A percentile compares a stretch with the other conserved stretches of the same genome.
phyloP scores from a whole-genome alignment of 1,140 invertebrate species.

The Prorops nasuta region DNA sequence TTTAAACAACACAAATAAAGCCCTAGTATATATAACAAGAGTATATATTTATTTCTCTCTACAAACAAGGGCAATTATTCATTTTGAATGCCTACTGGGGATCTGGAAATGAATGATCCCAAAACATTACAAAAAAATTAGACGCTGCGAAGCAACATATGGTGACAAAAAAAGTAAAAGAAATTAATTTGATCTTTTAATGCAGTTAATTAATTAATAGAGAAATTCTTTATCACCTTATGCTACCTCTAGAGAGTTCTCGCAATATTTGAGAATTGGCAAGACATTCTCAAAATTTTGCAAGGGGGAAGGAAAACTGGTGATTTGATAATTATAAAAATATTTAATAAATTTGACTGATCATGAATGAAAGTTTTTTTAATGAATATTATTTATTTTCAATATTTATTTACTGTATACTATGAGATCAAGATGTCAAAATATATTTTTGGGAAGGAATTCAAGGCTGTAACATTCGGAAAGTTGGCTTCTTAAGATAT shows the following conservation, averaged over 20 bases:
- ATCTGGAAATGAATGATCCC: constrained; percentile 53
- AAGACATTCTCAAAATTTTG: background rate
- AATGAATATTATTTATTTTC: no score
- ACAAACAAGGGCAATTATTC: constrained; percentile 25
- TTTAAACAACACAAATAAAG: constrained; percentile 23
- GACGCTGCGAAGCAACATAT: constrained; percentile 49
- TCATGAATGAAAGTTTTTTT: no score
- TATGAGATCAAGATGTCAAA: no score
- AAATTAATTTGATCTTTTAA: no score
- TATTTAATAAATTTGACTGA: no score
- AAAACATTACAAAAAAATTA: constrained; percentile 46
- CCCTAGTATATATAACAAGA: constrained; percentile 27
- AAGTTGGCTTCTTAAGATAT: constrained; percentile 48
- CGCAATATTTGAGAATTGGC: constrained; percentile 23
- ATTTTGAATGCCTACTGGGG: constrained; percentile 35
- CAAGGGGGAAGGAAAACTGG: no score
- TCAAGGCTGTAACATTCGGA: constrained; percentile 53
- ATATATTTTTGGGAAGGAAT: constrained; percentile 45
- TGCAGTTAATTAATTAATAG: constrained; percentile 4
- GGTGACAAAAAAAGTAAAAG: constrained; percentile 34
- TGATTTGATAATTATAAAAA: no score
- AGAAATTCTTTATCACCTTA: constrained; percentile 38
- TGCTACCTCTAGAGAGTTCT: constrained; percentile 41
- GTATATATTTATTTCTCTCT: constrained; percentile 45
- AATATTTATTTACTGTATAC: no score